Base-by-base conservation (phyloP, 1,140 invertebrate species). In the Trachelipus rathkii region DNA sequence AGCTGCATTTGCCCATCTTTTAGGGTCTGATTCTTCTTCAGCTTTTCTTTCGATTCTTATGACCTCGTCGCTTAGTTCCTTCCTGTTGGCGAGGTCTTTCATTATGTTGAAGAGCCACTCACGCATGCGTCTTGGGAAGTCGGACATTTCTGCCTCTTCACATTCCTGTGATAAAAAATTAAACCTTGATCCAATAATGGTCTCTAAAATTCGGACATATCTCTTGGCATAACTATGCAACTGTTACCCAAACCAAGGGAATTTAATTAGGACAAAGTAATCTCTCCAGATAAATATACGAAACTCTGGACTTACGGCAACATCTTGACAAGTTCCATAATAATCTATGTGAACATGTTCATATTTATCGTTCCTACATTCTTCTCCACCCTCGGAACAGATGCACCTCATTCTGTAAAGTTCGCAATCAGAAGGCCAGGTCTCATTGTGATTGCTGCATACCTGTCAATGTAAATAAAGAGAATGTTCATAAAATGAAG, bases 51-150 rank as follows among this genome's bases (percentile, higher is more conserved):
- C 74, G 10, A 76, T 24, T 71, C 71, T 70, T 11, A 50, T 21
- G 83, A 92, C 95, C 83, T 95, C 89, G 8, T 90, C 88, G 13
- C 91, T 89, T 5, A 97, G 86, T 85, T 96, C 94, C 82, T 92
- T 88, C 81, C 94, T 88, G 84, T 96, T 93, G 73, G 95, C 95
- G 84, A 97, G 86, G 86, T 97, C 95, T 77, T 93, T 89, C 94
- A 96, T 95, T 70, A 97, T 92, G 87, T 96, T 96, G 88, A 96
- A 97, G 10, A 97, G 89, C 95, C 95, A 97, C 83, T 97, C 95
- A 53, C 95, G 89, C 95, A 97, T 97, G 82, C 95, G 89, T 33
- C 95, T 89, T 44, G 94, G 94, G 85, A 96, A 96, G 86, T 96
- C 94, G 4, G 89, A 86, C 90, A 96, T 92, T 84, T 97, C 93